Evolutionary conservation across 2,797 vertebrate genomes (phyloP).

Genomic region (Gorsachius magnificus): DNA sequence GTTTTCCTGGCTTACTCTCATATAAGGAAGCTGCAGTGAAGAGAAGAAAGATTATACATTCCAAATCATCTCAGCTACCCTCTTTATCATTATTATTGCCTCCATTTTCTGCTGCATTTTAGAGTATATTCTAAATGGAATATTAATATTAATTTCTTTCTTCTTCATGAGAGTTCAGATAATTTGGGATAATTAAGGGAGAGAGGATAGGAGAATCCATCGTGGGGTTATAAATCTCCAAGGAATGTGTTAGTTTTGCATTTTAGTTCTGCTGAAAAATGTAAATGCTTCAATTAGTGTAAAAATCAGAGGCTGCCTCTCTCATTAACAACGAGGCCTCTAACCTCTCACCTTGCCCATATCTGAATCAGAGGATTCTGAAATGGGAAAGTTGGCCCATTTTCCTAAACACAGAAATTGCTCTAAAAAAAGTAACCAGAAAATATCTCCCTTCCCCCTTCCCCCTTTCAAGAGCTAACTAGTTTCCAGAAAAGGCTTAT

Average conservation of each 20-base stretch:
- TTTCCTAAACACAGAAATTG: not conserved
- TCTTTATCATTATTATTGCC: slow-evolving; percentile 56
- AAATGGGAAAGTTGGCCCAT: not conserved
- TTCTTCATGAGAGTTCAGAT: slow-evolving; percentile 32
- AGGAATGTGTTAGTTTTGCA: slow-evolving; percentile 38
- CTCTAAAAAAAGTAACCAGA: not conserved
- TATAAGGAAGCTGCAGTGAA: not conserved
- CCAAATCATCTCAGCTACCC: slow-evolving; percentile 36
- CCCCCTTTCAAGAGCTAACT: not conserved
- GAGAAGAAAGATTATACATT: slow-evolving; percentile 51
- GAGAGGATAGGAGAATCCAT: slow-evolving; percentile 1
- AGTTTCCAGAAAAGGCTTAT: not conserved
- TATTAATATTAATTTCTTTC: slow-evolving; percentile 70
- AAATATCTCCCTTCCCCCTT: not conserved
- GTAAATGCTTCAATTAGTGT: slow-evolving; percentile 51
- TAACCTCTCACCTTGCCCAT: slow-evolving; percentile 29
- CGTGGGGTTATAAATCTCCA: slow-evolving; percentile 4
- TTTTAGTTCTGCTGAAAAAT: slow-evolving; percentile 51
- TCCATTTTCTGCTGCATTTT: slow-evolving; percentile 39
- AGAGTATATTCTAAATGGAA: slow-evolving; percentile 62
- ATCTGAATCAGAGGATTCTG: not conserved
- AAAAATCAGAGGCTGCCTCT: slow-evolving; percentile 37
- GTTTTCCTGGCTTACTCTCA: not conserved
- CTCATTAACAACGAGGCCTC: slow-evolving; percentile 7
- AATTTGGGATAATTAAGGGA: slow-evolving; percentile 48